Percentiles rank a stretch among this genome's conserved stretches.
phyloP scores from a whole-genome alignment of 2,113 vertebrate species.

The Melanotaenia duboulayi region DNA sequence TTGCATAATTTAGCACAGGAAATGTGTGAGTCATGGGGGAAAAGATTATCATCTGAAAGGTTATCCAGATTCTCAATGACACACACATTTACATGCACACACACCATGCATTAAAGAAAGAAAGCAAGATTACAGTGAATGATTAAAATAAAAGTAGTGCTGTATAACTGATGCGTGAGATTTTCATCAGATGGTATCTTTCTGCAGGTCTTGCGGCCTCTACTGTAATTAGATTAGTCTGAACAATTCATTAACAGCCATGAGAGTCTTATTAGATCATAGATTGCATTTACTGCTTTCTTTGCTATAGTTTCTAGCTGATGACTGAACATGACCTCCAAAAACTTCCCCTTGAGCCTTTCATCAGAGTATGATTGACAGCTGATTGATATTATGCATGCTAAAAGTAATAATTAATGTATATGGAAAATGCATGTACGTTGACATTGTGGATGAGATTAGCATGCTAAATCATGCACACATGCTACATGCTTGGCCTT shows the following conservation, averaged over 20 bases:
- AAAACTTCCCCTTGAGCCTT: not conserved
- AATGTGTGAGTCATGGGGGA: constrained; percentile 57
- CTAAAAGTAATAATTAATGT: constrained; percentile 2
- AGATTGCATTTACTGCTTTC: constrained; percentile 5
- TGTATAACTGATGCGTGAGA: constrained; percentile 16
- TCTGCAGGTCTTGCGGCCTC: constrained; percentile 9
- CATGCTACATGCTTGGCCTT: not conserved
- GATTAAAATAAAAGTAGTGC: constrained; percentile 24
- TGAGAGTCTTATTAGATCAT: constrained; percentile 28
- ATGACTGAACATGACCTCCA: constrained; percentile 38
- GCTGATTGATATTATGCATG: constrained; percentile 7
- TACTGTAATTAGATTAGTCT: constrained; percentile 36
- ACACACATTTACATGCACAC: constrained; percentile 4
- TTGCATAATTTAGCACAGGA: constrained; percentile 66
- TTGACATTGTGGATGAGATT: constrained; percentile 4
- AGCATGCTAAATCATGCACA: not conserved
- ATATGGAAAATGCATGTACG: constrained; percentile 12
- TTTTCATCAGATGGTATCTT: constrained; percentile 28
- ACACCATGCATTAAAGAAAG: not conserved
- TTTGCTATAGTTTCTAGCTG: not conserved
- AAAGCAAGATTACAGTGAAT: constrained; percentile 19
- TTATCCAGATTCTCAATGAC: constrained; percentile 50
- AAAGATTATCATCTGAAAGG: constrained; percentile 68
- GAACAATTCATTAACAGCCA: constrained; percentile 35
- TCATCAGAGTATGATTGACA: not conserved